Evolutionary conservation across 2,888 invertebrate genomes (phyloP).

Genomic region (Abrostola tripartita): DNA sequence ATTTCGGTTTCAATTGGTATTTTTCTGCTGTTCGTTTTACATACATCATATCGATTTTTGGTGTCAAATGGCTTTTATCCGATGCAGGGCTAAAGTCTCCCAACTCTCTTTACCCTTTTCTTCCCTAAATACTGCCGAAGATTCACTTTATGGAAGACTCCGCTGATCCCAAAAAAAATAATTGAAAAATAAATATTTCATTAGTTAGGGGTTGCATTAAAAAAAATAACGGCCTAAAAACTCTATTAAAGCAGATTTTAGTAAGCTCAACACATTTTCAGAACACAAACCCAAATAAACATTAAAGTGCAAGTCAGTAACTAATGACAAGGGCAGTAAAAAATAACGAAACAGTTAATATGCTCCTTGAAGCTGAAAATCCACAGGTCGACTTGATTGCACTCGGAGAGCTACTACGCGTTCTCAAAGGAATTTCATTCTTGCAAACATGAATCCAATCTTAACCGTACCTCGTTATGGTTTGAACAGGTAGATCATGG

Average conservation of each 20-base stretch:
- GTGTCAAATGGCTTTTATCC: conserved; percentile 12
- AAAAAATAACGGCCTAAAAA: background rate
- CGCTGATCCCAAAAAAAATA: too few species aligned
- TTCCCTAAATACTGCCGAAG: too few species aligned
- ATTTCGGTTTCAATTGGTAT: conserved; percentile 28
- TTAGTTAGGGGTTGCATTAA: too few species aligned
- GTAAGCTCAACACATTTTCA: conserved; percentile 11
- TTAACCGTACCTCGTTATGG: conserved; percentile 5
- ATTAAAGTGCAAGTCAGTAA: conserved; percentile 45
- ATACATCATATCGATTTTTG: conserved; percentile 19
- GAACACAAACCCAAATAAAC: conserved; percentile 32
- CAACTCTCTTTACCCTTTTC: too few species aligned
- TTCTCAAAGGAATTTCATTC: conserved; percentile 15
- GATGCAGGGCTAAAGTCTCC: too few species aligned
- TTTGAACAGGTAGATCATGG: too few species aligned
- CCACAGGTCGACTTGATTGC: conserved; percentile 52
- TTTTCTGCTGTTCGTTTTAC: conserved; percentile 20
- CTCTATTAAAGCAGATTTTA: background rate
- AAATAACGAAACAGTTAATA: conserved; percentile 58
- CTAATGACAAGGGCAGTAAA: conserved; percentile 44
- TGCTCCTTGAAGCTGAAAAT: conserved; percentile 50
- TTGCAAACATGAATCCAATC: background rate
- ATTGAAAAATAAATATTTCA: too few species aligned
- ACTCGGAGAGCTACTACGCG: conserved; percentile 28
- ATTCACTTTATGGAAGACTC: too few species aligned